Evolutionary conservation across 2,888 invertebrate species (phyloP).

Genomic region (Drosophila diplacantha): DNA sequence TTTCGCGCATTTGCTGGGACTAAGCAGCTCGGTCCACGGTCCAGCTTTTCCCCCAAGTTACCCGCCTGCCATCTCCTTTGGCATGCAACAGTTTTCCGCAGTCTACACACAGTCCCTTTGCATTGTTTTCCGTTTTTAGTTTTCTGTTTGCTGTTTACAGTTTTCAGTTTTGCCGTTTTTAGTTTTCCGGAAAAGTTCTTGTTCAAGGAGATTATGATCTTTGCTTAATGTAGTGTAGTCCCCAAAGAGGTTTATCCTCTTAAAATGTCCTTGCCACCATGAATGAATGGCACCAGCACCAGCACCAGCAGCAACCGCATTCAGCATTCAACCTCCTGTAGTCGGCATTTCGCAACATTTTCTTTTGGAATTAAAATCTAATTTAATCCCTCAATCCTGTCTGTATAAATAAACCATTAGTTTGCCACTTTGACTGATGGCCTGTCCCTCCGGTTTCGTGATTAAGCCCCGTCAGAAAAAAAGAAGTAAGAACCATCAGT

Average conservation of each 20-base stretch:
- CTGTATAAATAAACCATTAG: constrained; percentile 43
- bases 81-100: constrained; percentile 25
- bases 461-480: constrained; percentile 18
- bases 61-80: background rate
- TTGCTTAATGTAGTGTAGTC: constrained; percentile 33
- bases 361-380: constrained; percentile 37
- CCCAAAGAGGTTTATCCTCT: constrained; percentile 26
- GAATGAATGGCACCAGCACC: constrained; percentile 13
- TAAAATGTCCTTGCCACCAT: constrained; percentile 24
- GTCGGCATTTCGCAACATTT: constrained; percentile 32
- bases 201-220: constrained; percentile 35
- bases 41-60: background rate
- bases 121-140: constrained; percentile 24
- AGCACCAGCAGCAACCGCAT: constrained; percentile 26
- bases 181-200: constrained; percentile 23
- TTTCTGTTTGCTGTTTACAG: constrained; percentile 15
- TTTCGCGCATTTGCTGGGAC: constrained; percentile 30
- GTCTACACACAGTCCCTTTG: background rate
- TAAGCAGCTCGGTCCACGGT: constrained; percentile 13
- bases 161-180: constrained; percentile 13
- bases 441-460: constrained; percentile 31
- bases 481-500: background rate
- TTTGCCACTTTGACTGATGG: constrained; percentile 42
- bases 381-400: constrained; percentile 37
- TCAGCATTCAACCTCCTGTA: constrained; percentile 29